Evolutionary conservation across 2,113 vertebrate genomes (phyloP), one percentile per base, ranked within the genome.

Genomic region (Strix aluco): DNA sequence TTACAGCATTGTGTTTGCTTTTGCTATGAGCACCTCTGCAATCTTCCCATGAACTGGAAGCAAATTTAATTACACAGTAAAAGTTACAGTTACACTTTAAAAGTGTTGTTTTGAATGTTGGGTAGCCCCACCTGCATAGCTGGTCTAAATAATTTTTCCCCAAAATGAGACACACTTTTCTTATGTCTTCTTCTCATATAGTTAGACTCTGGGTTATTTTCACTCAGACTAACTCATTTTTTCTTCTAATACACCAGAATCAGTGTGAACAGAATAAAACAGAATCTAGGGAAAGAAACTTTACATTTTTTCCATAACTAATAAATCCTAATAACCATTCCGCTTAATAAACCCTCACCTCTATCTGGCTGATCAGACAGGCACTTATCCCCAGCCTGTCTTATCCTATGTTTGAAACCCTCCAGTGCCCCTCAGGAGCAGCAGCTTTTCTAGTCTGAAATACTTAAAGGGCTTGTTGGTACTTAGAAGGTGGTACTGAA

Each of bases 371-470:
- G 16, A 66, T 47, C 20, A 65, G 34, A 8, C 34, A 67, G 10
- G 2, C 9, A 16, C 2, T 34, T 63, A 26, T 4, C 13, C 16
- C 2, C 5, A 13, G 6, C 2, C 10, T 69, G 4, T 46, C 10
- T 77, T 36, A 34, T 22, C 10, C 18, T 27, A 2, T 66, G 5
- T 59, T 67, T 72, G 25, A 72, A 92, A 77, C 6, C 30, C 32
- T 72, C 1, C 16, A 51, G 30, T 14, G 17, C 1, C 44, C 22
- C 7, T 32, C 19, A 51, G 25, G 19, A 69, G 12, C 19, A 78
- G 49, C 25, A 69, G 22, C 5, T 77, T 89, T 67, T 73, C 11
- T 59, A 42, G 13, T 20, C 30, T 34, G 15, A 81, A 88, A 66
- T 44, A 26, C 7, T 66, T 58, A 55, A 52, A n/a, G 10, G 2